Conservation (phyloP, 1,140 invertebrate genomes). For the Megalonaias nervosa region DNA sequence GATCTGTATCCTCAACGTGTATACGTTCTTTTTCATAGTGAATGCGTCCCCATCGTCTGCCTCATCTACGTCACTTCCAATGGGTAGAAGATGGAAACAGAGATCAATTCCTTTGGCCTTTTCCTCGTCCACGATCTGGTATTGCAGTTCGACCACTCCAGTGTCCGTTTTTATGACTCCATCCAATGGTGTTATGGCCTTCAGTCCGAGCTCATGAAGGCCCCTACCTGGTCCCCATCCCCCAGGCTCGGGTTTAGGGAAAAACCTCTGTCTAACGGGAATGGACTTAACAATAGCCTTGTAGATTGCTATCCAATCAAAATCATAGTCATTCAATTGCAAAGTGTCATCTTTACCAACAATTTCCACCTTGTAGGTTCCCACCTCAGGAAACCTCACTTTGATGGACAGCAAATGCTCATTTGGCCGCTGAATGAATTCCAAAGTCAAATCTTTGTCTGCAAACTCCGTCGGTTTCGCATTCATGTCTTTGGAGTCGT, state of each 20-base stretch:
- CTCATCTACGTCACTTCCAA: constrained; percentile 16
- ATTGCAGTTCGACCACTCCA: constrained; percentile 27
- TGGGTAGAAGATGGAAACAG: constrained; percentile 1
- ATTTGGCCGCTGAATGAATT: constrained; percentile 54
- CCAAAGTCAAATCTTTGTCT: constrained; percentile 49
- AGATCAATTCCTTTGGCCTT: constrained; percentile 19
- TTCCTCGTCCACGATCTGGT: constrained; percentile 18
- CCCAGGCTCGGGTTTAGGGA: constrained; percentile 45
- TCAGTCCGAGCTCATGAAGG: constrained; percentile 41
- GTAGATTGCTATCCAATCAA: constrained; percentile 60
- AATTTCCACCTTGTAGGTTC: constrained; percentile 54
- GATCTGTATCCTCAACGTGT: constrained; percentile 33
- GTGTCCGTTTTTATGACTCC: constrained; percentile 30
- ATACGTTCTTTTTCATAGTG: constrained; percentile 30
- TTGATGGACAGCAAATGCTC: constrained; percentile 47
- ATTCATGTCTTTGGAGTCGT: constrained; percentile 34
- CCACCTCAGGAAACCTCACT: constrained; percentile 54
- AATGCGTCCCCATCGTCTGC: constrained; percentile 10
- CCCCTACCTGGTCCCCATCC: constrained; percentile 55
- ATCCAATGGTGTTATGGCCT: constrained; percentile 29
- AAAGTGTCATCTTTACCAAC: constrained; percentile 54
- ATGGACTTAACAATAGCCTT: constrained; percentile 49
- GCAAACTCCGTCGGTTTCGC: constrained; percentile 34
- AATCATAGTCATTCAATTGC: constrained; percentile 48
- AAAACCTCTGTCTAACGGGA: constrained; percentile 43